Evolutionary conservation across 2,888 invertebrate genomes (phyloP), one percentile per base, ranked within the genome.

Genomic region (Girardia tigrina): DNA sequence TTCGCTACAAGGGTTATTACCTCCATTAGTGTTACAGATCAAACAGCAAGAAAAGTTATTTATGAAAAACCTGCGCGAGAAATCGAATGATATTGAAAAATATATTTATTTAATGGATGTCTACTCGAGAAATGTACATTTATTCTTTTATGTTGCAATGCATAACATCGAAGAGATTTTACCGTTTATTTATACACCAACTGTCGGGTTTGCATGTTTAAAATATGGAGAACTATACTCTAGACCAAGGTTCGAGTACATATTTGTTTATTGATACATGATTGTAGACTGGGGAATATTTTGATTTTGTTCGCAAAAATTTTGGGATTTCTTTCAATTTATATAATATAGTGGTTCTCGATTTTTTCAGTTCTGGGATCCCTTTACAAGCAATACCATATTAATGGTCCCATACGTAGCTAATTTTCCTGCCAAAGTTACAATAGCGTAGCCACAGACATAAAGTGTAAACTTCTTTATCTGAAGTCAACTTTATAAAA

Each of bases 151-250:
- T 77, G 79, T 69, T 75, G 12, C 97, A 70, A 88, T 88, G 20
- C 90, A 92, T 79, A 89, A 97, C 83, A 91, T 94, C 27, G 88
- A 90, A 71, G 89, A 91, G 78, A 89, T 93, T 88, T 92, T 98
- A 92, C 98, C 98, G 0, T 88, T 97, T 77, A 94, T 98, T 20
- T 98, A 98, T 86, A 98, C 98, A 0, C 98, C 98, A 0, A 93
- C 94, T 0, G 98, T 98, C 16, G 97, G 98, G 1, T 87, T 90
- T 80, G 98, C 95, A 28, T 98, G 98, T 85, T 94, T 95, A 86
- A 92, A 94, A 84, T 98, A 90, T 85, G 94, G 97, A 26, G 87
- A 93, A 78, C 89, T 95, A 75, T 94, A 89, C 86, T 87, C 91
- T 79, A 88, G 93, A 82, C 94, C 94, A 0, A 89, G 92, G 86